Percentiles rank a stretch among this genome's conserved stretches.
These are phyloP conservation scores for Troides helena DNA, from an alignment of 2,888 invertebrate genomes.

Conservation along the genomic window DNA sequence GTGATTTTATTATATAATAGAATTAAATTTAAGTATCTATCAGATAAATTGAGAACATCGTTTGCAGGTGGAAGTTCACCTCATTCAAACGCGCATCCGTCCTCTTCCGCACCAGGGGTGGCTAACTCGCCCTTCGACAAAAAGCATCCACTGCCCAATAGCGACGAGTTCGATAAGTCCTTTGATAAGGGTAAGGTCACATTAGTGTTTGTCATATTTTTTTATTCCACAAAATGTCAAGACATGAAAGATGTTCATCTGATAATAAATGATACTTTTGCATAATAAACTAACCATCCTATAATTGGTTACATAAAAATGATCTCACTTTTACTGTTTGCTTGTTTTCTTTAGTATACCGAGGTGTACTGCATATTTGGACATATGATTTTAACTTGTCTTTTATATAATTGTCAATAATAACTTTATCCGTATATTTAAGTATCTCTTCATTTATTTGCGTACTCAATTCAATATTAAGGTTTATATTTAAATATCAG, in stretches of 20 bases:
- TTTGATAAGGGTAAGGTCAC: conserved; percentile 65
- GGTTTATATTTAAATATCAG: conserved; percentile 41
- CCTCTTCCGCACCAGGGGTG: conserved; percentile 41
- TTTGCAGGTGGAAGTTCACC: conserved; percentile 65
- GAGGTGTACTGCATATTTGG: too few relatives aligned
- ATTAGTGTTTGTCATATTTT: not conserved
- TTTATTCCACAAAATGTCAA: too few relatives aligned
- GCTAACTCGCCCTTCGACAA: conserved; percentile 58
- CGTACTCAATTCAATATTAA: not conserved
- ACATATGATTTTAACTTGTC: too few relatives aligned
- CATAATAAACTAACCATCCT: too few relatives aligned
- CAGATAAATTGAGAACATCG: not conserved
- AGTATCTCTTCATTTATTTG: not conserved
- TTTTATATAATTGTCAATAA: not conserved
- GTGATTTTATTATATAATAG: too few relatives aligned
- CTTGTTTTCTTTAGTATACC: too few relatives aligned
- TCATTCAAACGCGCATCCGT: conserved; percentile 55
- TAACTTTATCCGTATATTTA: not conserved
- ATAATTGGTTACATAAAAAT: too few relatives aligned
- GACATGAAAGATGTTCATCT: too few relatives aligned
- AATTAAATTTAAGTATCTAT: not conserved
- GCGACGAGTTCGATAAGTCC: conserved; percentile 70
- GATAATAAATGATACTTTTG: too few relatives aligned
- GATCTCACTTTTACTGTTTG: too few relatives aligned
- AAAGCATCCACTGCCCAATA: conserved; percentile 54